Evolutionary conservation across 2,888 invertebrate genomes (phyloP).

Genomic region (Calliopum simillimum): DNA sequence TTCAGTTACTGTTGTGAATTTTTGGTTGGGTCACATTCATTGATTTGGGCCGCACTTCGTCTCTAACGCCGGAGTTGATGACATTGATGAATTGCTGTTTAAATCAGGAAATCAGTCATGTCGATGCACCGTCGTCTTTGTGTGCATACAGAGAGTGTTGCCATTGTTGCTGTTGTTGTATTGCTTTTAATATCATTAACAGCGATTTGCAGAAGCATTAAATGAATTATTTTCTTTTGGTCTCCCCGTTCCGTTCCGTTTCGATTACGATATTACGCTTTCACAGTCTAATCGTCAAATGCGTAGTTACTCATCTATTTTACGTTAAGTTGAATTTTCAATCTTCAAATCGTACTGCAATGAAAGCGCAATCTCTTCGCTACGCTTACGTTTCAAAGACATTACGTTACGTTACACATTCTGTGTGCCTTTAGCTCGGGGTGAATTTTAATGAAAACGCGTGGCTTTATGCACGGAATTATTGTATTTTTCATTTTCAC

Average conservation of each 20-base stretch:
- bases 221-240: slow-evolving; percentile 51
- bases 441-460: slow-evolving; percentile 48
- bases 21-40: background rate
- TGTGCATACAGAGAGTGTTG: background rate
- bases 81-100: slow-evolving; percentile 68
- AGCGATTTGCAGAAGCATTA: slow-evolving; percentile 54
- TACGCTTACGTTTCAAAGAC: background rate
- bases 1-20: background rate
- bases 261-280: slow-evolving; percentile 22
- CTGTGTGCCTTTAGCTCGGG: slow-evolving; percentile 28
- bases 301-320: slow-evolving; percentile 39
- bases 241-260: background rate
- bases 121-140: slow-evolving; percentile 43
- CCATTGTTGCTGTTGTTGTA: background rate
- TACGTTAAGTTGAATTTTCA: slow-evolving; percentile 12
- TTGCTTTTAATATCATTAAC: slow-evolving; percentile 56
- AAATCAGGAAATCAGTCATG: slow-evolving; percentile 65
- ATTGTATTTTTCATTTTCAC: background rate
- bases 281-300: slow-evolving; percentile 1
- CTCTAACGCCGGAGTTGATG: slow-evolving; percentile 34
- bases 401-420: background rate
- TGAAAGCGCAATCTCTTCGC: slow-evolving; percentile 16
- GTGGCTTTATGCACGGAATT: slow-evolving; percentile 32
- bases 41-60: background rate
- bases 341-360: slow-evolving; percentile 20